Evolutionary conservation across 2,888 invertebrate genomes (phyloP).

Genomic region (Melolontha melolontha): DNA sequence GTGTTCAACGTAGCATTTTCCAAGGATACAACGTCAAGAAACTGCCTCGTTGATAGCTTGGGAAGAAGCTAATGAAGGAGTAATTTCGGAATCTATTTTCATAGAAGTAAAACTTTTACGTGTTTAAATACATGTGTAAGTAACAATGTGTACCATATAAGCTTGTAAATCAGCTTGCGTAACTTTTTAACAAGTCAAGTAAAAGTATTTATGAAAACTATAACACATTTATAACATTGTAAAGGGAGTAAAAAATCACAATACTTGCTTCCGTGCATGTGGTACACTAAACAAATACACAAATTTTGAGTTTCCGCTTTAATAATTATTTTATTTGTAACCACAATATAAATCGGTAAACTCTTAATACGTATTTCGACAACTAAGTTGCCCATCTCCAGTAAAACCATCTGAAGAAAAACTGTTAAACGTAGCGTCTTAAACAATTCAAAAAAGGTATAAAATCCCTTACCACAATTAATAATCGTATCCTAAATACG

Average conservation of each 20-base stretch:
- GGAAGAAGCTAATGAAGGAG: constrained; percentile 6
- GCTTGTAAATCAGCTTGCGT: constrained; percentile 12
- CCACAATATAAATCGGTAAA: too few species aligned
- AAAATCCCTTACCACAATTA: too few species aligned
- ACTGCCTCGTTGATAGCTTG: constrained; percentile 1
- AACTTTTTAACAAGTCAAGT: not conserved
- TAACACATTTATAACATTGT: constrained; percentile 9
- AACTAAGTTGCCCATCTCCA: too few species aligned
- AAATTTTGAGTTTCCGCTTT: too few species aligned
- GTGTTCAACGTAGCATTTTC: constrained; percentile 4
- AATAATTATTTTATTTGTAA: too few species aligned
- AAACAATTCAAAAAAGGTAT: too few species aligned
- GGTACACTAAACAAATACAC: too few species aligned
- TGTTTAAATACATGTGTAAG: not conserved
- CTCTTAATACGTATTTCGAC: too few species aligned
- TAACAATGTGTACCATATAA: constrained; percentile 3
- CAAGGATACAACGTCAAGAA: not conserved
- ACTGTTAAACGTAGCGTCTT: too few species aligned
- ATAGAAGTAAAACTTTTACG: constrained; percentile 19
- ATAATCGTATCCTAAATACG: too few species aligned
- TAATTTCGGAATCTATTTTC: constrained; percentile 12
- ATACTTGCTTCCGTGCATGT: not conserved
- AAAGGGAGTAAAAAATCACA: not conserved
- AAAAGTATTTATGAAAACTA: not conserved
- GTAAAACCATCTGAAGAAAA: too few species aligned